Percentiles rank a stretch among this genome's conserved stretches.
Conservation (phyloP, 2,113 vertebrate species). For the Ceyx cyanopectus region DNA sequence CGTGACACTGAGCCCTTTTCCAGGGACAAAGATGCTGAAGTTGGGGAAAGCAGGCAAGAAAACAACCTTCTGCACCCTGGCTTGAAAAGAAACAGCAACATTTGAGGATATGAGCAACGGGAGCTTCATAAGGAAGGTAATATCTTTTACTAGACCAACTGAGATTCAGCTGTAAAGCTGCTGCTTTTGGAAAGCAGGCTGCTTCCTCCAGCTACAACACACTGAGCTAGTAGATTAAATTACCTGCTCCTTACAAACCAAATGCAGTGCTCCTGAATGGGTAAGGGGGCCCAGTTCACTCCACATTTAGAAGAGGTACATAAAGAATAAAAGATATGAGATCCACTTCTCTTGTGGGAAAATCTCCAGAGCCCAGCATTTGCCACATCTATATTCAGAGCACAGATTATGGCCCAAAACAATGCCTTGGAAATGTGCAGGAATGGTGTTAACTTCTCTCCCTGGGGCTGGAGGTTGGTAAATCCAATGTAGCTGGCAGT, state of each 20-base stretch:
- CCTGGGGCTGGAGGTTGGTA: neutral
- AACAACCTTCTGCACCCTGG: neutral
- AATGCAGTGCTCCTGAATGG: neutral
- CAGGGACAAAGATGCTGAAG: neutral
- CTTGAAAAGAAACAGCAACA: neutral
- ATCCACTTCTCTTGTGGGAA: neutral
- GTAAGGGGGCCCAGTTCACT: neutral
- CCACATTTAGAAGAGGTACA: neutral
- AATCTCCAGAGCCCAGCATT: neutral
- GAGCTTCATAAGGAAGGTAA: neutral
- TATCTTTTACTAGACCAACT: neutral
- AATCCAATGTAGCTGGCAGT: fast-evolving
- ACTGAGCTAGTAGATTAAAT: neutral
- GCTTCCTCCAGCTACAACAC: neutral
- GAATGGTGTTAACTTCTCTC: neutral
- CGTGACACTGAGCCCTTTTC: neutral
- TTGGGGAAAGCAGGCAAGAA: neutral
- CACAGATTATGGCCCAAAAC: neutral
- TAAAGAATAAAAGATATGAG: neutral
- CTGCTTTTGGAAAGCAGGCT: neutral
- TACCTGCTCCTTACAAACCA: neutral
- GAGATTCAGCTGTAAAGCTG: neutral
- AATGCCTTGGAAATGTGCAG: neutral
- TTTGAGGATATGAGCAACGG: neutral
- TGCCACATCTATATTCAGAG: neutral